A percentile compares a stretch with the other conserved stretches of the same genome.
phyloP scores from a whole-genome alignment of 92 coral and sea anemone species.

The Blastomussa wellsi region DNA sequence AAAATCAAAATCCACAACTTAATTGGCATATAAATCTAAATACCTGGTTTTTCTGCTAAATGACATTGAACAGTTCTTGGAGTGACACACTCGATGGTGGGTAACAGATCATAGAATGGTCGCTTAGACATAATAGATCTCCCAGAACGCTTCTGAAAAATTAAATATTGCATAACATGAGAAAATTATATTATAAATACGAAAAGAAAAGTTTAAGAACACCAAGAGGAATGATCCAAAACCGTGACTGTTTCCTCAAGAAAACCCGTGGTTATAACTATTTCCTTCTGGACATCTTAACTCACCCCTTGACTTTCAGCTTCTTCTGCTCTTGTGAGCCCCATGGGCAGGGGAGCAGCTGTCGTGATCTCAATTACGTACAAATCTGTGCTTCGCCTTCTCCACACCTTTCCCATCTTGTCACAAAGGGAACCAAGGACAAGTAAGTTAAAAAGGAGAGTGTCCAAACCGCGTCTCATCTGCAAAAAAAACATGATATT shows the following conservation, averaged over 20 bases:
- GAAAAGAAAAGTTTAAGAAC: no score
- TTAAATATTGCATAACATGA: background rate
- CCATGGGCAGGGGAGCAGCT: constrained; percentile 26
- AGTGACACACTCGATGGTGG: constrained; percentile 60
- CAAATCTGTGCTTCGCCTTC: constrained; percentile 71
- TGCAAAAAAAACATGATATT: background rate
- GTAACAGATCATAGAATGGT: constrained; percentile 63
- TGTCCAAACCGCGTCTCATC: constrained; percentile 66
- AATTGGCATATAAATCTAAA: background rate
- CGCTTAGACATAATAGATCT: constrained; percentile 2
- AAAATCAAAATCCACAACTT: background rate
- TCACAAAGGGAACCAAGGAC: constrained; percentile 64
- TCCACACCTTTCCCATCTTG: constrained; percentile 74
- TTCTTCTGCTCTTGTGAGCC: constrained; percentile 17
- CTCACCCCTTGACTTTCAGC: constrained; percentile 23
- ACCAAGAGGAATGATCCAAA: background rate
- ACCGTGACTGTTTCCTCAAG: background rate
- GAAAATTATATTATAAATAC: background rate
- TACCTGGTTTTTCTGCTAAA: constrained; percentile 16
- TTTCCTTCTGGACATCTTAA: background rate
- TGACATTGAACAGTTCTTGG: constrained; percentile 47
- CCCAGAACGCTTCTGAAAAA: constrained; percentile 17
- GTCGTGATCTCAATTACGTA: constrained; percentile 74
- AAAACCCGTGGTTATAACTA: background rate
- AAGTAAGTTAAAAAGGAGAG: constrained; percentile 65